Conservation (phyloP, 2,888 invertebrate genomes). For the Adelphocoris suturalis region DNA sequence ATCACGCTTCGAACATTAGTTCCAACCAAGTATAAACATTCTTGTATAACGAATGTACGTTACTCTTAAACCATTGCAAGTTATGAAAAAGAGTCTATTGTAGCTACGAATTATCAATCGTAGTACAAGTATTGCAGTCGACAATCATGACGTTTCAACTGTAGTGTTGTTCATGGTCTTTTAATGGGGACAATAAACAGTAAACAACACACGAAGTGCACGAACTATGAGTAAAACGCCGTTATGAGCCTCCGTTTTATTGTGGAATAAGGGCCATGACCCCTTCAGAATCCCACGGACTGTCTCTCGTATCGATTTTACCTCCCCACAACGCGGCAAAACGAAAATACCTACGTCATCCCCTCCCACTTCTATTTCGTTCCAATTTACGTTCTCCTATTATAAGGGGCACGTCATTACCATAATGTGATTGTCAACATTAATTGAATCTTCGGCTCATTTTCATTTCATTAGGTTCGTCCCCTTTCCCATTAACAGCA, state of each 20-base stretch:
- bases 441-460: slow-evolving; percentile 23
- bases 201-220: no score
- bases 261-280: slow-evolving; percentile 24
- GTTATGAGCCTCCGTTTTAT: background rate
- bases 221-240: no score
- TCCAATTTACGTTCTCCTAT: slow-evolving; percentile 36
- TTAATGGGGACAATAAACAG: no score
- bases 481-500: background rate
- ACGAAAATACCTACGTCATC: slow-evolving; percentile 42
- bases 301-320: slow-evolving; percentile 34
- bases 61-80: no score
- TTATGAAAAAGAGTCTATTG: no score
- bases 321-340: slow-evolving; percentile 42
- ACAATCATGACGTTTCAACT: no score
- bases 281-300: slow-evolving; percentile 41
- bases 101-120: no score
- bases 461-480: slow-evolving; percentile 31
- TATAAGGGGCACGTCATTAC: slow-evolving; percentile 8
- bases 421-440: slow-evolving; percentile 26
- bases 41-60: no score
- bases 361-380: background rate
- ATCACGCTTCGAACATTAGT: no score
- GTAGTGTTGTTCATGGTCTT: no score
- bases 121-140: no score
- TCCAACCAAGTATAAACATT: no score